A percentile compares a stretch with the other conserved stretches of the same genome.
Conservation (phyloP, 2,797 vertebrate species). For the Sitta carolinensis region DNA sequence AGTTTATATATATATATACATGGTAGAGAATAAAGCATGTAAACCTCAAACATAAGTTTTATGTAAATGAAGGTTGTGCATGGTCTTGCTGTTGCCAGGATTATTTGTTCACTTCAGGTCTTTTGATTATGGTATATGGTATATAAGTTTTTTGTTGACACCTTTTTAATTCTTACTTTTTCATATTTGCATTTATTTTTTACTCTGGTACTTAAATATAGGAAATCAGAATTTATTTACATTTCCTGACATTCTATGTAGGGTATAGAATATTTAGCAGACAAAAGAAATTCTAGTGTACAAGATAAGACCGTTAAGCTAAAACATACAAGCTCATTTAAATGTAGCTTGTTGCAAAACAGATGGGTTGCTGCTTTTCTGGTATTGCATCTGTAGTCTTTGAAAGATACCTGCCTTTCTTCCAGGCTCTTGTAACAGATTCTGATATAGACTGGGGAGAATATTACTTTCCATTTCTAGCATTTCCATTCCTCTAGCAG, state of each 20-base stretch:
- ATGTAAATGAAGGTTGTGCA: neutral
- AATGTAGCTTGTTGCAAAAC: neutral
- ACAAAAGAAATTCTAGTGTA: neutral
- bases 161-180: neutral
- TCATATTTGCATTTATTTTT: neutral
- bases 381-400: neutral
- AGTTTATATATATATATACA: too few relatives aligned
- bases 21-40: neutral
- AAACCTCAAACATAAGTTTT: neutral
- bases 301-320: neutral
- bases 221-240: neutral
- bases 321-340: neutral
- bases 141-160: neutral
- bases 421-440: neutral
- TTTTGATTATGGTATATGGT: neutral
- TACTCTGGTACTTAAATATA: neutral
- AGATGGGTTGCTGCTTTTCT: neutral
- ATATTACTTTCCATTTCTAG: neutral
- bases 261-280: neutral
- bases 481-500: neutral
- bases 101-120: neutral
- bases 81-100: neutral
- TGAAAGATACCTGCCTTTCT: neutral
- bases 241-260: neutral
- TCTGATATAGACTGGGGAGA: neutral